A percentile compares a stretch with the other conserved stretches of the same genome.
These are phyloP conservation scores for Bubo bubo DNA, from an alignment of 2,113 vertebrate species.

Conservation along the genomic window DNA sequence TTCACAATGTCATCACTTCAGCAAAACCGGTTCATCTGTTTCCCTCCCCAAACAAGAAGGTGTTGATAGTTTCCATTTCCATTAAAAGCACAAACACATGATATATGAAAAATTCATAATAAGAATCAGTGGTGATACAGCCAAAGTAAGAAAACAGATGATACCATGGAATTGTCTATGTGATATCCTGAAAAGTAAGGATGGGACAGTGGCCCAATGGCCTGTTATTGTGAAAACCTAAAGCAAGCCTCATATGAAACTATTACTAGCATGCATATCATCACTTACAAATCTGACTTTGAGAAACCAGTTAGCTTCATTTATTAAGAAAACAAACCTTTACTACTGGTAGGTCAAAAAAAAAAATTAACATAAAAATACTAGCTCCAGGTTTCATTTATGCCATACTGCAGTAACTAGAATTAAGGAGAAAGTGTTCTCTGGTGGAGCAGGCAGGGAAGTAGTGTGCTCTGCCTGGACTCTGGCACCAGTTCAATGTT, in stretches of 20 bases:
- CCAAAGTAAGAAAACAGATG: neutral
- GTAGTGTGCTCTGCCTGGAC: neutral
- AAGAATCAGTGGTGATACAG: neutral
- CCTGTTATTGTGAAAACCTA: neutral
- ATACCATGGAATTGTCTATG: neutral
- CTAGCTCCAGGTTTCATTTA: neutral
- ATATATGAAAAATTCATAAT: slow-evolving; percentile 24
- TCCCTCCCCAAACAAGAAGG: slow-evolving; percentile 1
- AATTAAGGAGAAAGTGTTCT: neutral
- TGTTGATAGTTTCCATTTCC: slow-evolving; percentile 2
- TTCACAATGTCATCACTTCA: neutral
- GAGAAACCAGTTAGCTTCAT: neutral
- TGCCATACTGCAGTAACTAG: neutral
- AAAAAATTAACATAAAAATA: neutral
- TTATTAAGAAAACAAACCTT: neutral
- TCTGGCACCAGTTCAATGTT: neutral
- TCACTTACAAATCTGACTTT: neutral
- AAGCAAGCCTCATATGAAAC: neutral
- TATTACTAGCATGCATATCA: neutral
- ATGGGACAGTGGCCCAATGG: neutral
- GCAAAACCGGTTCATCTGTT: slow-evolving; percentile 10
- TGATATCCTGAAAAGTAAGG: neutral
- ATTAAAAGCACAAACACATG: neutral
- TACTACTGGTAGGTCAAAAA: neutral
- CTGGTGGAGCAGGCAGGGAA: neutral